These are phyloP conservation scores for Drosophila teissieri DNA, from an alignment of 1,140 invertebrate genomes.

Conservation along the genomic window DNA sequence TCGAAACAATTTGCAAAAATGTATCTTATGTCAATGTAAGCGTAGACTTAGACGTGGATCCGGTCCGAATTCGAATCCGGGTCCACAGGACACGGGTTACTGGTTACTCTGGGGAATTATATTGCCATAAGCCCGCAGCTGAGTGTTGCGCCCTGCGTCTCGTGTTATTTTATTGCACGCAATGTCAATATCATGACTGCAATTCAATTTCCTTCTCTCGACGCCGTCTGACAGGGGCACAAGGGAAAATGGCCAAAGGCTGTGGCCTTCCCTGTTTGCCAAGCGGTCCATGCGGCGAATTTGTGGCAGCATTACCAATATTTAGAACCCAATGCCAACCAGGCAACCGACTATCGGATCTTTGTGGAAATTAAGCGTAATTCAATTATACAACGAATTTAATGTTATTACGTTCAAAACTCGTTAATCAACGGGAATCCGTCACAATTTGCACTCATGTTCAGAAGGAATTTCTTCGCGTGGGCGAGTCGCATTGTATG, in stretches of 20 bases:
- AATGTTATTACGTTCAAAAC: no score
- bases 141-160: conserved; percentile 25
- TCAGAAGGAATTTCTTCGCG: no score
- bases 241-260: conserved; percentile 2
- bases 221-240: conserved; percentile 17
- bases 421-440: no score
- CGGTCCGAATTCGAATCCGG: not conserved
- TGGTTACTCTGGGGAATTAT: conserved; percentile 57
- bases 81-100: not conserved
- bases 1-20: conserved; percentile 82
- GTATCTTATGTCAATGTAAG: conserved; percentile 79
- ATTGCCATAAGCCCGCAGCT: conserved; percentile 45
- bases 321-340: not conserved
- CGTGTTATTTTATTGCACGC: conserved; percentile 69
- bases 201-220: conserved; percentile 72
- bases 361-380: not conserved
- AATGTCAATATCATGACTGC: conserved; percentile 77
- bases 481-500: no score
- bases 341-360: no score
- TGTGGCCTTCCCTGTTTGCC: not conserved
- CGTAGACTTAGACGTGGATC: conserved; percentile 17
- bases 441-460: no score
- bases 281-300: no score
- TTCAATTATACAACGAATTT: no score
- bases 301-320: conserved; percentile 1